Base-by-base conservation (phyloP, 2,888 invertebrate species). In the Mythimna vitellina region DNA sequence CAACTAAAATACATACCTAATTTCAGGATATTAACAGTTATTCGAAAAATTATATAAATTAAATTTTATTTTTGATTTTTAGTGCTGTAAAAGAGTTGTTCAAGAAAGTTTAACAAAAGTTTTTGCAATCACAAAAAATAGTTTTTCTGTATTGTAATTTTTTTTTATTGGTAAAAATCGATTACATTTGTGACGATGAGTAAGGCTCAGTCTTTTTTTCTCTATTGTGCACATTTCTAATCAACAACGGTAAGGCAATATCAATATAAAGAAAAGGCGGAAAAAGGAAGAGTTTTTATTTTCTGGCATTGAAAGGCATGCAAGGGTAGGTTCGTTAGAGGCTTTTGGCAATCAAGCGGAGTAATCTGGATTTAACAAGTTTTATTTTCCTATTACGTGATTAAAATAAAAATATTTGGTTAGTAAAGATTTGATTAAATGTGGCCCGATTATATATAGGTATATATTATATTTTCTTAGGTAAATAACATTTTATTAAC, bases 41-140 rank as follows among this genome's bases (percentile, higher is more conserved):
- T 12, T 9, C 14, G 1, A 60, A 60, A 49, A 10, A 1, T 0
- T 35, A 54, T 42, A 12, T 35, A 12, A 35, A 46, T 42, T 22
- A 6, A 14, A 0, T 49, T 29, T 25, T 29, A 49, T 61, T 75
- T 61, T 10, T 0, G 0, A 32, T 22, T 14, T 46, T 58, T 4
- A 12, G 61, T 80, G 66, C 25, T 22, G 9, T 17, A 35, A 51
- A 71, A 76, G 70, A 78, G 46, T 78, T 70, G 12, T 58, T 42
- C 3, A 14, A 53, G 0, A 74, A 84, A 81, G 78, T 85, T 85
- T 22, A 22, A 0, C 10, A 32, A 83, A 85, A 84, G 82, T 86
- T 86, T 73, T 70, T 58, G 46, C 35, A 22, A 54, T 42, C 2
- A 29, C 3, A 14, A 58, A 56, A 0, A 56, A 49, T 63, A 25